These are phyloP conservation scores for Cyanoderma ruficeps DNA, from an alignment of 2,113 vertebrate species.

Conservation along the genomic window DNA sequence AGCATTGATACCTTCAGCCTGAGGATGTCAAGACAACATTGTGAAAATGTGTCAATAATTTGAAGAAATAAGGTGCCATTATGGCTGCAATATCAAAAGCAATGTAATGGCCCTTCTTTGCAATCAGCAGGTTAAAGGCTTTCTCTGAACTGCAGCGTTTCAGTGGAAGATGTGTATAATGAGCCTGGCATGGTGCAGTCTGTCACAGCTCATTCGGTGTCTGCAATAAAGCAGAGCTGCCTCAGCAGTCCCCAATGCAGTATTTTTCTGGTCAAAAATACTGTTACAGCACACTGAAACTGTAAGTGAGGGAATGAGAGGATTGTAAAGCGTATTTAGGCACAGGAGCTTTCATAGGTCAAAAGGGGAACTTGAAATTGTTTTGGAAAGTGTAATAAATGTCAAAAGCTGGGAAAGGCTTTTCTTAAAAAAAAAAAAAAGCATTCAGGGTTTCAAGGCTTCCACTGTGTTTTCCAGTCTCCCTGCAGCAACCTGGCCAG, in stretches of 20 bases:
- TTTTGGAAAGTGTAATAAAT: not conserved
- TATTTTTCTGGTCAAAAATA: not conserved
- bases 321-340: not conserved
- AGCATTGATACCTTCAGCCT: not conserved
- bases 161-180: not conserved
- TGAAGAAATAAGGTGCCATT: slow-evolving; percentile 4
- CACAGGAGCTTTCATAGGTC: not conserved
- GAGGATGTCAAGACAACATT: not conserved
- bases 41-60: not conserved
- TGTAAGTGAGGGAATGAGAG: not conserved
- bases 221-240: slow-evolving; percentile 5
- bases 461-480: not conserved
- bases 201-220: not conserved
- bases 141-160: not conserved
- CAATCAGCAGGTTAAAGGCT: slow-evolving; percentile 10
- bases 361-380: not conserved
- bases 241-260: not conserved
- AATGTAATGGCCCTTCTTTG: not conserved
- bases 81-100: not conserved
- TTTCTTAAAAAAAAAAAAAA: not conserved
- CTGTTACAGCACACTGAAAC: not conserved
- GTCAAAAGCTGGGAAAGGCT: not conserved
- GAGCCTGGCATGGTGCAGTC: not conserved
- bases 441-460: not conserved
- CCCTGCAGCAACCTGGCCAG: not conserved